Evolutionary conservation across 2,888 invertebrate genomes (phyloP).

Genomic region (Liodrosophila aerea): DNA sequence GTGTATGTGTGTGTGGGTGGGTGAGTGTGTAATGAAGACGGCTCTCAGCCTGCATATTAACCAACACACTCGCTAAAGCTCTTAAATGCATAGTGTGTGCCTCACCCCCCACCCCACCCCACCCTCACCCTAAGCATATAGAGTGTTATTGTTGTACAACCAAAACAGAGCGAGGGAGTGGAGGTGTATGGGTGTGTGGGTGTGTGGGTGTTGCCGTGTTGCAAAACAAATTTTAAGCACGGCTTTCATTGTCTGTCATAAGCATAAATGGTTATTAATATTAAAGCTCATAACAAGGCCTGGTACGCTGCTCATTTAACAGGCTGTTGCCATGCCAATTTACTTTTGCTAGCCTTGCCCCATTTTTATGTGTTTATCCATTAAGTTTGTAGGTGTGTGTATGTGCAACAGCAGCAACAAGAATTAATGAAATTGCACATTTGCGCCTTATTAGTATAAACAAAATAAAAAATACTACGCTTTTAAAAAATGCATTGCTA

Average conservation of each 20-base stretch:
- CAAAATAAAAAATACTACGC: conserved; percentile 6
- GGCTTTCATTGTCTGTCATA: conserved; percentile 72
- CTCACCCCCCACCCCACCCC: background rate
- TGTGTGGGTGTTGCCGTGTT: background rate
- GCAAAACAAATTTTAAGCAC: conserved; percentile 40
- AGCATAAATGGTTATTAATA: conserved; percentile 76
- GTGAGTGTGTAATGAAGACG: conserved; percentile 61
- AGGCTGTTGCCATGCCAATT: conserved; percentile 42
- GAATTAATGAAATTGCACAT: conserved; percentile 64
- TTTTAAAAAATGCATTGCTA: conserved; percentile 37
- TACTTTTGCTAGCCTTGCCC: conserved; percentile 15
- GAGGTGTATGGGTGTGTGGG: background rate
- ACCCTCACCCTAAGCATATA: conserved; percentile 62
- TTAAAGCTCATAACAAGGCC: conserved; percentile 61
- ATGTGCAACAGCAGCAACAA: conserved; percentile 25
- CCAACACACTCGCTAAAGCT: conserved; percentile 62
- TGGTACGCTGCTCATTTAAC: conserved; percentile 30
- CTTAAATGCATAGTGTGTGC: conserved; percentile 60
- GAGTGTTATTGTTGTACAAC: conserved; percentile 66
- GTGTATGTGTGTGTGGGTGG: conserved; percentile 4
- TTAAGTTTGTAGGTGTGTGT: conserved; percentile 50
- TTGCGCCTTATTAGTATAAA: conserved; percentile 58
- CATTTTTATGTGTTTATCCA: conserved; percentile 36
- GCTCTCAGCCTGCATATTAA: conserved; percentile 73
- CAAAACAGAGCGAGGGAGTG: conserved; percentile 53